Evolutionary conservation across 2,113 vertebrate genomes (phyloP), one percentile per base, ranked within the genome.

Genomic region (Chitala chitala): DNA sequence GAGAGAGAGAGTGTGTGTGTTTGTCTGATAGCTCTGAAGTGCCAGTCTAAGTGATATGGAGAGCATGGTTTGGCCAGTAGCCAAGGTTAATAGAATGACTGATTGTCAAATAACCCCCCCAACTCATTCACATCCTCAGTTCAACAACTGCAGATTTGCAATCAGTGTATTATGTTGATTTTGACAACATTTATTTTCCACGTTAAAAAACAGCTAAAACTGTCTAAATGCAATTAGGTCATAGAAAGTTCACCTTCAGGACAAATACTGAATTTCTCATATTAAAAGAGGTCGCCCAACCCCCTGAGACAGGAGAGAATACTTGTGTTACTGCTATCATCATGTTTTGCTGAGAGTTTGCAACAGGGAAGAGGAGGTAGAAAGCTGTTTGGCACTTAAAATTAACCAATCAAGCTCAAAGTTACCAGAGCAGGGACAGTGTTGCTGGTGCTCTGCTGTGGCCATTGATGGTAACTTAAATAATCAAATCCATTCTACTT

Each of bases 101-200:
- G 85, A 89, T 87, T 86, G 82, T 31, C 74, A 76, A 86, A 86
- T 87, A 85, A 88, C 84, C 83, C 78, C 73, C 72, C 48, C 81
- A 81, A 78, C 22, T 46, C 64, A 36, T 26, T 26, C n/a, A 36
- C 38, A n/a, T 46, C 40, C 24, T 66, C 64, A 46, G 20, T 20
- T 20, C 10, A 33, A 63, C 59, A 3, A 33, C 79, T 79, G 74
- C 82, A 78, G 86, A 81, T 77, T 77, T 77, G 81, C 78, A 77
- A 82, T 75, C 75, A 77, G 79, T 82, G 79, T 82, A 86, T 86
- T 79, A 83, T 79, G 71, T 82, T 75, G 83, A 80, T 53, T 78
- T 78, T 74, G 53, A 75, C 83, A 76, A 66, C 40, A 17, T 44
- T 33, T 29, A 36, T 48, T 17, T 36, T 13, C 24, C 51, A 29